A percentile compares a stretch with the other conserved stretches of the same genome.
Evolutionary conservation across 2,797 vertebrate species (phyloP).

Genomic region (Acanthurus tractus): DNA sequence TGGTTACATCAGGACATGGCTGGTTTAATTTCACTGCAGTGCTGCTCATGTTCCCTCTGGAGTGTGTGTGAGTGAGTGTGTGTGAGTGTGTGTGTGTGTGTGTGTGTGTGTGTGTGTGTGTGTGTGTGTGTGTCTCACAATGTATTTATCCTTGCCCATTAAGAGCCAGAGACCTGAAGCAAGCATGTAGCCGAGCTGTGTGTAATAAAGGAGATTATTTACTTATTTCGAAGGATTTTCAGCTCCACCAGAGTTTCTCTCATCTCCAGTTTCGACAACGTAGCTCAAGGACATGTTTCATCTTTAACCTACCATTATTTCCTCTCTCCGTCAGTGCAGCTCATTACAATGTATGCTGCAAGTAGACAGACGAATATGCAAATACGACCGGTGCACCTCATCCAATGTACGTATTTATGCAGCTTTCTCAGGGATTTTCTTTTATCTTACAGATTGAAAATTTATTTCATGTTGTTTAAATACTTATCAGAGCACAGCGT

Average conservation of each 20-base stretch:
- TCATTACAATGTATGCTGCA: slow-evolving; percentile 27
- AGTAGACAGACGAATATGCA: slow-evolving; percentile 29
- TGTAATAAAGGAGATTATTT: slow-evolving; percentile 69
- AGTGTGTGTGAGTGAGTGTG: slow-evolving; percentile 6
- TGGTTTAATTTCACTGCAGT: slow-evolving; percentile 58
- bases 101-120: slow-evolving; percentile 3
- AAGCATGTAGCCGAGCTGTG: slow-evolving; percentile 37
- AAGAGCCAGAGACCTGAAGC: slow-evolving; percentile 56
- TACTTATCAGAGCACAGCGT: neutral
- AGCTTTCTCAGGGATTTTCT: slow-evolving; percentile 5
- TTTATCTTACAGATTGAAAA: slow-evolving; percentile 8
- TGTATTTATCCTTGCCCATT: slow-evolving; percentile 62
- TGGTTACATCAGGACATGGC: slow-evolving; percentile 60
- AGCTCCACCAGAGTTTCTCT: slow-evolving; percentile 39
- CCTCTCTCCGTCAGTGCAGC: slow-evolving; percentile 15
- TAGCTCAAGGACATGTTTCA: slow-evolving; percentile 54
- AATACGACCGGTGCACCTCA: neutral
- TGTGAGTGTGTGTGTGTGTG: neutral
- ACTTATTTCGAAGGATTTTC: slow-evolving; percentile 62
- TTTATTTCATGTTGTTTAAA: neutral
- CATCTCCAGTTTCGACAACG: slow-evolving; percentile 48
- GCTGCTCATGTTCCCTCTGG: slow-evolving; percentile 52
- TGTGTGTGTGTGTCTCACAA: neutral
- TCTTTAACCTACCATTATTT: slow-evolving; percentile 29
- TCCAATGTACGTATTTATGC: slow-evolving; percentile 1